phyloP scores from a whole-genome alignment of 2,113 vertebrate genomes.

The Phalacrocorax carbo region DNA sequence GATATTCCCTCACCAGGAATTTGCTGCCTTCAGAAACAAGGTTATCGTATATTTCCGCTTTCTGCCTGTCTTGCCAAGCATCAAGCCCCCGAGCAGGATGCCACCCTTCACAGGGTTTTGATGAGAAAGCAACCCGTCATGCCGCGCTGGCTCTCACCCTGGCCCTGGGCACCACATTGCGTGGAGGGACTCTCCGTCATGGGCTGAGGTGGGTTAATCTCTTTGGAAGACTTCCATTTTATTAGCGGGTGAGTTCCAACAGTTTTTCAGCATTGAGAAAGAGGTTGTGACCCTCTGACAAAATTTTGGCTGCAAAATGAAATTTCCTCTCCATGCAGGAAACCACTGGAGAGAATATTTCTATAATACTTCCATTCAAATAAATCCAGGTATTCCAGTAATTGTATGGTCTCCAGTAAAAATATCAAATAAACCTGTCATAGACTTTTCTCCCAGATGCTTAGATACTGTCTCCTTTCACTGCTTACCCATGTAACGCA shows the following conservation, averaged over 20 bases:
- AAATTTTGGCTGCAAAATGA: conserved; percentile 63
- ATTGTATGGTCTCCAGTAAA: conserved; percentile 62
- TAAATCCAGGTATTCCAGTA: conserved; percentile 68
- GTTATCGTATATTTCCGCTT: not conserved
- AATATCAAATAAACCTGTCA: conserved; percentile 68
- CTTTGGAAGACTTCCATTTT: conserved; percentile 34
- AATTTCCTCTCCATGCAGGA: conserved; percentile 56
- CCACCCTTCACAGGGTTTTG: not conserved
- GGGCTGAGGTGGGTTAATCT: not conserved
- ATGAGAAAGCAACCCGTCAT: rapidly evolving
- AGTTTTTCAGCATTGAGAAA: conserved; percentile 36
- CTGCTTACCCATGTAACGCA: not conserved
- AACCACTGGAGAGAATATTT: conserved; percentile 63
- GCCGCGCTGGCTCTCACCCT: rapidly evolving
- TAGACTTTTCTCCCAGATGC: conserved; percentile 47
- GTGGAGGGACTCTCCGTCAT: rapidly evolving
- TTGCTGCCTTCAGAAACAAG: not conserved
- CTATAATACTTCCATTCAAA: conserved; percentile 67
- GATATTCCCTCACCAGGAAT: not conserved
- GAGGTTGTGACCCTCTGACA: conserved; percentile 59
- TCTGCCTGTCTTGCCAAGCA: not conserved
- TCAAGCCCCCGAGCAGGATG: not conserved
- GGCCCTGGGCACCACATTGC: rapidly evolving
- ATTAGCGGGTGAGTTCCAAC: conserved; percentile 30
- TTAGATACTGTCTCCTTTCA: conserved; percentile 55